A percentile compares a stretch with the other conserved stretches of the same genome.
Evolutionary conservation across 2,888 invertebrate species (phyloP).

Genomic region (Torymus tubicola): DNA sequence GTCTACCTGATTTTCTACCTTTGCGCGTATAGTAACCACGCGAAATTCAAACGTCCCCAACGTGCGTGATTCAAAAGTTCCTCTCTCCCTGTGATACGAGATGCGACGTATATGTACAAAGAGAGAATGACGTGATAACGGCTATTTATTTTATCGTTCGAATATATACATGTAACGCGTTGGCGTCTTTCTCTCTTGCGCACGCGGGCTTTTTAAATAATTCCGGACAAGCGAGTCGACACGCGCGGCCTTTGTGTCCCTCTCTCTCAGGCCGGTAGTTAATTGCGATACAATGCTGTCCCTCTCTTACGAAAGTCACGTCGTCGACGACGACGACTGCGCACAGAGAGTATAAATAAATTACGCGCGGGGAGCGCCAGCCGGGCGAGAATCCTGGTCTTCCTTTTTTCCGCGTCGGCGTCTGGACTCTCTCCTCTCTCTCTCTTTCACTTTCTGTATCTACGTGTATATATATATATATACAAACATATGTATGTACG

Average conservation of each 20-base stretch:
- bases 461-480: not conserved
- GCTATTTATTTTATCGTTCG: constrained; percentile 42
- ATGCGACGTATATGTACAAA: no score
- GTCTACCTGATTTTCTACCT: no score
- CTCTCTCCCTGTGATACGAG: not conserved
- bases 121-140: no score
- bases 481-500: no score
- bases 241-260: constrained; percentile 11
- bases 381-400: no score
- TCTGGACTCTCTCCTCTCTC: no score
- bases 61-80: constrained; percentile 47
- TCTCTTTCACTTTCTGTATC: not conserved
- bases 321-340: no score
- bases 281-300: constrained; percentile 55
- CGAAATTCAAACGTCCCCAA: constrained; percentile 24
- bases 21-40: not conserved
- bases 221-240: constrained; percentile 8
- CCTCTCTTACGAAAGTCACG: no score
- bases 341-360: constrained; percentile 39
- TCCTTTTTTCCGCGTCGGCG: not conserved
- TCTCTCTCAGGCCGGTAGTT: constrained; percentile 48
- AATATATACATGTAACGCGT: no score
- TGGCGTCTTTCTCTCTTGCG: no score
- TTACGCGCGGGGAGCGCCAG: not conserved
- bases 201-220: constrained; percentile 34